phyloP scores from a whole-genome alignment of 2,888 invertebrate genomes.

The Psylliodes chrysocephalus region DNA sequence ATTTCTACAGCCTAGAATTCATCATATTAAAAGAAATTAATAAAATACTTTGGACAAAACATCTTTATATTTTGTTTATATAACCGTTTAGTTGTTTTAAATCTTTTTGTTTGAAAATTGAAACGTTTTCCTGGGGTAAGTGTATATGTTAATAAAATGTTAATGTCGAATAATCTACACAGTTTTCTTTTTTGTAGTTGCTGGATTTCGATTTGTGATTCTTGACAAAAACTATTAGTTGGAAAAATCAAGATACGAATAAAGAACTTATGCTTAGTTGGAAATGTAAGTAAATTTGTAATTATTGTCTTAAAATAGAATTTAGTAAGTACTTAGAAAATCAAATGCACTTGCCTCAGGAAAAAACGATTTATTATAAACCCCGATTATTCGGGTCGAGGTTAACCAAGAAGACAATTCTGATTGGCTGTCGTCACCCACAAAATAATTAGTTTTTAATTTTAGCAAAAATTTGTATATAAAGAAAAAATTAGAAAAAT shows the following conservation, averaged over 20 bases:
- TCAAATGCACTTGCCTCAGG: conserved; percentile 7
- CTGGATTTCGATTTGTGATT: neutral
- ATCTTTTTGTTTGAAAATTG: too few species aligned
- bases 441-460: too few species aligned
- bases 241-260: neutral
- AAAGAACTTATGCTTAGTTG: neutral
- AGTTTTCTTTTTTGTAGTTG: neutral
- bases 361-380: neutral
- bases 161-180: neutral
- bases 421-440: too few species aligned
- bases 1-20: too few species aligned
- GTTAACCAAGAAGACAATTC: too few species aligned
- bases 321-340: too few species aligned
- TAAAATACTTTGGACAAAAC: neutral
- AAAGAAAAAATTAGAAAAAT: neutral
- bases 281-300: neutral
- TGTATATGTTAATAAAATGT: neutral
- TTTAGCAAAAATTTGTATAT: too few species aligned
- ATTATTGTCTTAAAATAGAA: too few species aligned
- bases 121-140: conserved; percentile 23
- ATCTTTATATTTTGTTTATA: too few species aligned
- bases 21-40: too few species aligned
- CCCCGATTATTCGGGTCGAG: too few species aligned
- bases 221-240: neutral
- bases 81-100: too few species aligned